A percentile compares a stretch with the other conserved stretches of the same genome.
Conservation (phyloP, 2,888 invertebrate species). For the Crocallis elinguaria region DNA sequence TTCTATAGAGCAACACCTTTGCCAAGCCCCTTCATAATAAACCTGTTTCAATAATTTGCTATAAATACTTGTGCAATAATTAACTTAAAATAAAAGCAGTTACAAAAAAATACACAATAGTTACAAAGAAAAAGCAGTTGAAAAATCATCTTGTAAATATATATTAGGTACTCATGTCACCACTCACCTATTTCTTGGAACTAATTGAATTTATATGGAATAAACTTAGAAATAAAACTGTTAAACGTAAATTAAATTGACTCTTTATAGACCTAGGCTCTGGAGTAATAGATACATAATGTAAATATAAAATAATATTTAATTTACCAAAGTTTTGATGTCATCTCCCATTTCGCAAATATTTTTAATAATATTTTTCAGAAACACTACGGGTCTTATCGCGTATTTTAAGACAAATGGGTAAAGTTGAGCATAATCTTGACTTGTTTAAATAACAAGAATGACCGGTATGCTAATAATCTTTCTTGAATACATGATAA, state of each 20-base stretch:
- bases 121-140: too few species aligned
- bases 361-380: constrained; percentile 17
- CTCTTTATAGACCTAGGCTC: too few species aligned
- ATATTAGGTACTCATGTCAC: too few species aligned
- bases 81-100: background rate
- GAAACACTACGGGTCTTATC: background rate
- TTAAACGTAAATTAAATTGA: too few species aligned
- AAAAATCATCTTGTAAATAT: too few species aligned
- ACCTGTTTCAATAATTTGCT: background rate
- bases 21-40: background rate
- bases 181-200: too few species aligned
- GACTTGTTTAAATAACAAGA: constrained; percentile 38
- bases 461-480: constrained; percentile 62
- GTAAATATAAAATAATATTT: background rate
- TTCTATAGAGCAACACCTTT: background rate
- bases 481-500: constrained; percentile 26
- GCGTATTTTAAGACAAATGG: background rate
- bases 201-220: too few species aligned
- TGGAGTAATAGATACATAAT: background rate
- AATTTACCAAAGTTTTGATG: constrained; percentile 54
- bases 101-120: too few species aligned
- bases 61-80: background rate
- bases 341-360: constrained; percentile 49
- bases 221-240: too few species aligned
- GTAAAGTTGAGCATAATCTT: constrained; percentile 11